Evolutionary conservation across 2,113 vertebrate species (phyloP).

Genomic region (Solea senegalensis): DNA sequence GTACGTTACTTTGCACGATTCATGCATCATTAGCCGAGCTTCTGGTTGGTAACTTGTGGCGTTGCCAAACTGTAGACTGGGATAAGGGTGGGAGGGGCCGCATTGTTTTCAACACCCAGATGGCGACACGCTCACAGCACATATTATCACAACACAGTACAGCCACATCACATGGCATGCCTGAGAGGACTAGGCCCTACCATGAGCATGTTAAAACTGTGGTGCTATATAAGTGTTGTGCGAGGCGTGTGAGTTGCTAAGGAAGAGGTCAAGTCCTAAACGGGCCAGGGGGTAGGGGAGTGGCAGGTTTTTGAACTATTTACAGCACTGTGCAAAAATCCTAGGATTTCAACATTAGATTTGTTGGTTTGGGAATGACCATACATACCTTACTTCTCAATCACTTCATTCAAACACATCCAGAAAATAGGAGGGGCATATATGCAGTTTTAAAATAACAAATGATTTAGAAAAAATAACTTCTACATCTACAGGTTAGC

Average conservation of each 20-base stretch:
- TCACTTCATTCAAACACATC: too few relatives aligned
- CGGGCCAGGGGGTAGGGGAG: constrained; percentile 43
- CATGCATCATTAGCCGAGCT: constrained; percentile 71
- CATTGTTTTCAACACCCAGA: constrained; percentile 33
- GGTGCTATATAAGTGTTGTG: constrained; percentile 70
- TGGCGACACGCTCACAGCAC: constrained; percentile 33
- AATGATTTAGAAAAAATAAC: too few relatives aligned
- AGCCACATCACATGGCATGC: constrained; percentile 74
- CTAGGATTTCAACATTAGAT: too few relatives aligned
- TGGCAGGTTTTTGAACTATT: constrained; percentile 30
- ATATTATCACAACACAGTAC: constrained; percentile 52
- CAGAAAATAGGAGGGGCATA: too few relatives aligned
- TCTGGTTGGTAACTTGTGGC: constrained; percentile 60
- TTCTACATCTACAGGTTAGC: too few relatives aligned
- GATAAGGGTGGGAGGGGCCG: constrained; percentile 47
- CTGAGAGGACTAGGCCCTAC: constrained; percentile 52
- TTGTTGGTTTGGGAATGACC: too few relatives aligned
- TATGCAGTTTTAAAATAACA: too few relatives aligned
- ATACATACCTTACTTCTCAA: too few relatives aligned
- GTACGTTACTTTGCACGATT: constrained; percentile 75
- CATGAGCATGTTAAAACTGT: constrained; percentile 75
- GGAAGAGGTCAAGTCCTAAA: constrained; percentile 48
- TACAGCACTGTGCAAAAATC: too few relatives aligned
- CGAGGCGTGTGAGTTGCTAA: constrained; percentile 53
- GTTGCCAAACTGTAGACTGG: constrained; percentile 47